A percentile compares a stretch with the other conserved stretches of the same genome.
Conservation (phyloP, 1,140 invertebrate species). For the Heliothis subflexa region DNA sequence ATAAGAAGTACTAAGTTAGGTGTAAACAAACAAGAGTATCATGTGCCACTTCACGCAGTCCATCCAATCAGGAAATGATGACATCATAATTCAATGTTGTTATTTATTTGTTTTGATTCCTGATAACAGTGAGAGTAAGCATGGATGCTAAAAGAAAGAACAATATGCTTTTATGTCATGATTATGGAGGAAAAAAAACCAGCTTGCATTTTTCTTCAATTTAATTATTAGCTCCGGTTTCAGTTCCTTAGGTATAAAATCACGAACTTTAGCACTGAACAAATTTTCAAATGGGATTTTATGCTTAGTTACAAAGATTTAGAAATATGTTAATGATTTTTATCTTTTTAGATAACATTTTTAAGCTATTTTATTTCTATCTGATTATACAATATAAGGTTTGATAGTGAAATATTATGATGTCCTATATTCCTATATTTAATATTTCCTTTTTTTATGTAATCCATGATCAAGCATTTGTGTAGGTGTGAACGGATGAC, state of each 20-base stretch:
- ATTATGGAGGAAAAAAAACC: no score
- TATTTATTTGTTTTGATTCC: constrained; percentile 38
- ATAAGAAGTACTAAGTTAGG: background rate
- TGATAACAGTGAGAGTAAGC: constrained; percentile 25
- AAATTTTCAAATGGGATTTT: no score
- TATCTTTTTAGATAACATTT: no score
- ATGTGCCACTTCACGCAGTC: constrained; percentile 7
- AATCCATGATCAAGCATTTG: background rate
- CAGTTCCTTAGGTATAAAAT: no score
- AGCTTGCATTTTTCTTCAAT: no score
- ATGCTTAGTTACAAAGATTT: no score
- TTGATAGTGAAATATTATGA: background rate
- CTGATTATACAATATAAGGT: no score
- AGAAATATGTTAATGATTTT: no score
- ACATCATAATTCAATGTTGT: constrained; percentile 23
- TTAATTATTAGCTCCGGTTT: no score
- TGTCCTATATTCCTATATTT: background rate
- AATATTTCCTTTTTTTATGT: background rate
- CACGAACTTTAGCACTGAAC: no score
- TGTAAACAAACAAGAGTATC: constrained; percentile 38
- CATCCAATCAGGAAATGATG: constrained; percentile 38
- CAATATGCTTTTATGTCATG: background rate
- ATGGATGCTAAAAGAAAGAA: background rate
- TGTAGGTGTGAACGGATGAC: background rate
- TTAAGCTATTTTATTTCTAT: no score